Percentiles rank a stretch among this genome's conserved stretches.
Evolutionary conservation across 2,888 invertebrate genomes (phyloP).

Genomic region (Xanthorhoe designata): DNA sequence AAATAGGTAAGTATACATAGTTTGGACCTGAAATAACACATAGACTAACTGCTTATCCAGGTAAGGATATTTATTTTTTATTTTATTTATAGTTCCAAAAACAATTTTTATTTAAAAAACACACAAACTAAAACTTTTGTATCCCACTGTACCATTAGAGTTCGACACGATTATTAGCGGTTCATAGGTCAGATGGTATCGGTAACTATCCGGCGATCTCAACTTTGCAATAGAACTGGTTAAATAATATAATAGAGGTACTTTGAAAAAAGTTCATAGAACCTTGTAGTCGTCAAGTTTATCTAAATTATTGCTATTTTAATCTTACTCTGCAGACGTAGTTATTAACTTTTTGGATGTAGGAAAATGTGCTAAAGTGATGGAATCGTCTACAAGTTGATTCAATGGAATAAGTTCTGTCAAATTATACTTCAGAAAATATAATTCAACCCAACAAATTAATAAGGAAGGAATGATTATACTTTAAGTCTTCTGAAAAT

Average conservation of each 20-base stretch:
- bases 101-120: not conserved
- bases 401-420: no score
- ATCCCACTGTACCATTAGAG: conserved; percentile 28
- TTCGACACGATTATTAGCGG: conserved; percentile 75
- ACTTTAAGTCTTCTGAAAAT: no score
- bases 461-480: no score
- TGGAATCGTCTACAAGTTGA: not conserved
- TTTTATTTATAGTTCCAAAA: no score
- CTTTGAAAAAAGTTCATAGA: conserved; percentile 1
- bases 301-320: not conserved
- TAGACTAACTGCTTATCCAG: no score
- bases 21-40: no score
- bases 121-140: not conserved
- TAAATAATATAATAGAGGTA: conserved; percentile 1
- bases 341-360: not conserved
- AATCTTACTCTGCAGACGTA: not conserved
- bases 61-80: no score
- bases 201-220: conserved; percentile 64
- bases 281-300: not conserved
- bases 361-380: not conserved
- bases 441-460: no score
- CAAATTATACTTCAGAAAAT: no score
- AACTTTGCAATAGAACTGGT: conserved; percentile 22
- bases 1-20: no score
- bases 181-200: conserved; percentile 76